Evolutionary conservation across 2,888 invertebrate species (phyloP), one percentile per base, ranked within the genome.

Genomic region (Diplolepis rosae): DNA sequence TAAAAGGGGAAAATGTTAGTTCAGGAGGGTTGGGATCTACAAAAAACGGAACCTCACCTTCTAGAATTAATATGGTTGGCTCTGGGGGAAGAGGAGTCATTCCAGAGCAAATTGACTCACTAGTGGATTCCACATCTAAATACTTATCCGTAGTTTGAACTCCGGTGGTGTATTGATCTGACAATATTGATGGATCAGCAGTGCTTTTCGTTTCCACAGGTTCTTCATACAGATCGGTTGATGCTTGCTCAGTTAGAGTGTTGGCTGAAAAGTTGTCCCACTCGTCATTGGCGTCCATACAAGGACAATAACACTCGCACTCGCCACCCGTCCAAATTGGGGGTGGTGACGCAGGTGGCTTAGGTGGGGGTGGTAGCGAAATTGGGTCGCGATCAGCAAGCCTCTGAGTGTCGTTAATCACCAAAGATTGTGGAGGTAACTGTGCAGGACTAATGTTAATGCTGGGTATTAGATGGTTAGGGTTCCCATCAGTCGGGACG

Each of bases 61-160:
- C 95, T 87, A 95, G 91, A 88, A 95, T 94, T 85, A 95, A 92
- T 90, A 95, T 95, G 89, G 94, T 91, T 86, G 92, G 93, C 89
- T 93, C 91, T 87, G 92, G 91, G 87, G 92, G 90, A 79, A 92
- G 90, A 88, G 91, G 90, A 80, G 89, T 90, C 61, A 89, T 89
- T 86, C 89, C 77, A 85, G 88, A 87, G 72, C 86, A 86, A 77
- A 72, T 89, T 69, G 80, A 74, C 68, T 80, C 71, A 52, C 69
- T 77, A 18, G 80, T 78, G n/a, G 76, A 72, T 45, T 66, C 66
- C 35, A 65, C 35, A 48, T n/a, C 22, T 51, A 54, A 65, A 76
- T 66, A 77, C 72, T 70, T 68, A 74, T 52, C 74, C 71, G 71
- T 71, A 27, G 45, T 74, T 70, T 78, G 54, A 48, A 72, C 70